These are phyloP conservation scores for Hydropsyche tenuis DNA, from an alignment of 1,140 invertebrate genomes.

Conservation along the genomic window DNA sequence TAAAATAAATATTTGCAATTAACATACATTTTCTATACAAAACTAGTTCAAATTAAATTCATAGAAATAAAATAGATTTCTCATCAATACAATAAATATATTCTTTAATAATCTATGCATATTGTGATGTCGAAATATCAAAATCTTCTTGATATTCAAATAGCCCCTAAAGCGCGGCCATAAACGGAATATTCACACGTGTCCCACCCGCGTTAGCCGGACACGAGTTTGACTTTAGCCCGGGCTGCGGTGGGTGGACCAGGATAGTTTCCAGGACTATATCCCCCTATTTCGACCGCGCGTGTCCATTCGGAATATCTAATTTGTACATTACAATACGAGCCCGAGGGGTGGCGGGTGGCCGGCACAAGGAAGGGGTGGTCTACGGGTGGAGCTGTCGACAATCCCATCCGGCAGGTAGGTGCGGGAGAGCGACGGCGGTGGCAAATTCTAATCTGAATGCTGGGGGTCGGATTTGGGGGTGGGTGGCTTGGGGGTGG, in stretches of 20 bases:
- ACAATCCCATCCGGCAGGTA: slow-evolving; percentile 20
- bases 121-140: background rate
- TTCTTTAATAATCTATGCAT: too few species aligned
- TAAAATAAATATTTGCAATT: too few species aligned
- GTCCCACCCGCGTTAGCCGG: slow-evolving; percentile 1
- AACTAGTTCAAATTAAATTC: too few species aligned
- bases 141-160: slow-evolving; percentile 24
- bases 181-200: slow-evolving; percentile 27
- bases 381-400: slow-evolving; percentile 5
- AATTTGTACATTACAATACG: slow-evolving; percentile 50
- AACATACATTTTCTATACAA: too few species aligned
- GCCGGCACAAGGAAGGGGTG: background rate
- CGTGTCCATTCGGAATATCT: slow-evolving; percentile 51
- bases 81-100: too few species aligned
- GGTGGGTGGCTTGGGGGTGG: background rate
- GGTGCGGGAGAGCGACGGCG: slow-evolving; percentile 1
- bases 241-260: background rate
- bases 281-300: background rate
- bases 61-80: too few species aligned
- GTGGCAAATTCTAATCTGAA: slow-evolving; percentile 48
- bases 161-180: background rate
- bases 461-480: background rate
- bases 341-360: background rate
- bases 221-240: slow-evolving; percentile 19
- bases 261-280: slow-evolving; percentile 2